Percentiles rank a stretch among this genome's conserved stretches.
Conservation (phyloP, 2,888 invertebrate genomes). For the Nomada ruficornis region DNA sequence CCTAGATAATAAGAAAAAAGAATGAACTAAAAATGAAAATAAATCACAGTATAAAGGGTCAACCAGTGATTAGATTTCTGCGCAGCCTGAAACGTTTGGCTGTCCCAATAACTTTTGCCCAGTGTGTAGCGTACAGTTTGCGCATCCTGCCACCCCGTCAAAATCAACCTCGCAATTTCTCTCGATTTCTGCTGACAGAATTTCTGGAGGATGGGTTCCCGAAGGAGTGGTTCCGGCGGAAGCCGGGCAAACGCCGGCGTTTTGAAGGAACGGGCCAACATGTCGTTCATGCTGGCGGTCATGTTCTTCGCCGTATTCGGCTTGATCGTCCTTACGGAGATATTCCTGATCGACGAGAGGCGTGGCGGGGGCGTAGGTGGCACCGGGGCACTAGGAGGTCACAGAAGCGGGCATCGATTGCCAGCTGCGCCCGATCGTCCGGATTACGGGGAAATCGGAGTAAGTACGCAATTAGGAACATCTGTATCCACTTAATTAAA, state of each 20-base stretch:
- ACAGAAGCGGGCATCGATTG: conserved; percentile 84
- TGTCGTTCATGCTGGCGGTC: conserved; percentile 95
- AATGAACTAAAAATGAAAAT: too few species aligned
- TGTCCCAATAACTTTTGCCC: too few species aligned
- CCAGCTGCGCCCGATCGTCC: conserved; percentile 85
- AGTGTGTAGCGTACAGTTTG: too few species aligned
- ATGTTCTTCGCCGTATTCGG: conserved; percentile 96
- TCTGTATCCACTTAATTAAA: conserved; percentile 57
- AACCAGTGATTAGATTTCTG: too few species aligned
- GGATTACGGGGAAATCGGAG: conserved; percentile 89
- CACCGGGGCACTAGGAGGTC: conserved; percentile 86
- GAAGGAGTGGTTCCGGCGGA: conserved; percentile 83
- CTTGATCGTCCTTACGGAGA: conserved; percentile 94
- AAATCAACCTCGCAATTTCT: background rate
- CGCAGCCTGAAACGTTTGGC: too few species aligned
- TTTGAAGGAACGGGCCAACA: conserved; percentile 91
- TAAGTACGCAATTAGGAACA: conserved; percentile 71
- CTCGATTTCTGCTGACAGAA: conserved; percentile 61
- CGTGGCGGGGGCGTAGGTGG: conserved; percentile 86
- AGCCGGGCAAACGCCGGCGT: conserved; percentile 86
- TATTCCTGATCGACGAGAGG: conserved; percentile 88
- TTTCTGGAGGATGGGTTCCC: conserved; percentile 82
- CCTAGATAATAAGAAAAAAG: too few species aligned
- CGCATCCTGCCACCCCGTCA: too few species aligned
- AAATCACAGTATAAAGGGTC: too few species aligned